phyloP scores from a whole-genome alignment of 2,888 invertebrate genomes.

The Drosophila anomalata region DNA sequence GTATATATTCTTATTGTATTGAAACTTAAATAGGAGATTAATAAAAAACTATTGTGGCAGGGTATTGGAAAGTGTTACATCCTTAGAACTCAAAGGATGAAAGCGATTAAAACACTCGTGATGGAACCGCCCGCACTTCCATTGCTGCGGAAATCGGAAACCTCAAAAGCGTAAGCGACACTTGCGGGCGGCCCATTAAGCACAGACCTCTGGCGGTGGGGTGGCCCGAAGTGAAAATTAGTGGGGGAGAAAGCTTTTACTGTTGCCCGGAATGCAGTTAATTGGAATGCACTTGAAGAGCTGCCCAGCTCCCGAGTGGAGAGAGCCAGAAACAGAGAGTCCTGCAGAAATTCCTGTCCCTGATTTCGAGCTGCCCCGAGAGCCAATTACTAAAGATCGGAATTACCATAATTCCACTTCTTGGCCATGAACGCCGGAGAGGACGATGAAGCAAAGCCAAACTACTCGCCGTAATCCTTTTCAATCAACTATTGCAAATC shows the following conservation, averaged over 20 bases:
- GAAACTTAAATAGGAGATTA: too few relatives aligned
- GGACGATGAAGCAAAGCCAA: slow-evolving; percentile 10
- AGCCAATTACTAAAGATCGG: slow-evolving; percentile 52
- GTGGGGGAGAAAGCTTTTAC: slow-evolving; percentile 13
- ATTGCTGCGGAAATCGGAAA: slow-evolving; percentile 18
- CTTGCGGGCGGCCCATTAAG: slow-evolving; percentile 68
- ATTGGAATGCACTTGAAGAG: slow-evolving; percentile 74
- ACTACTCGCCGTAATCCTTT: slow-evolving; percentile 47
- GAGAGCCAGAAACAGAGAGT: slow-evolving; percentile 47
- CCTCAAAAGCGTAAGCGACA: slow-evolving; percentile 60
- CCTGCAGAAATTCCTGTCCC: slow-evolving; percentile 47
- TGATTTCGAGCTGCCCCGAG: slow-evolving; percentile 23
- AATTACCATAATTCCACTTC: slow-evolving; percentile 17
- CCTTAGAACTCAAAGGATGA: neutral
- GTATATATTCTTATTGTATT: too few relatives aligned
- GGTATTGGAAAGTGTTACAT: neutral
- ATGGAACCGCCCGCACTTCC: slow-evolving; percentile 10
- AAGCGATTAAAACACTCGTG: slow-evolving; percentile 1
- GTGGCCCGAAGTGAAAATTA: slow-evolving; percentile 8
- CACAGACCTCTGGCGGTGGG: slow-evolving; percentile 1
- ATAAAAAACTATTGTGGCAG: neutral
- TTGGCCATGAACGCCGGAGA: neutral
- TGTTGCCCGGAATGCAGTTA: slow-evolving; percentile 49
- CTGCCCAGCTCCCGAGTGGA: neutral
- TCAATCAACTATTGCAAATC: slow-evolving; percentile 46